Evolutionary conservation across 2,113 vertebrate genomes (phyloP).

Genomic region (Callipepla californica): DNA sequence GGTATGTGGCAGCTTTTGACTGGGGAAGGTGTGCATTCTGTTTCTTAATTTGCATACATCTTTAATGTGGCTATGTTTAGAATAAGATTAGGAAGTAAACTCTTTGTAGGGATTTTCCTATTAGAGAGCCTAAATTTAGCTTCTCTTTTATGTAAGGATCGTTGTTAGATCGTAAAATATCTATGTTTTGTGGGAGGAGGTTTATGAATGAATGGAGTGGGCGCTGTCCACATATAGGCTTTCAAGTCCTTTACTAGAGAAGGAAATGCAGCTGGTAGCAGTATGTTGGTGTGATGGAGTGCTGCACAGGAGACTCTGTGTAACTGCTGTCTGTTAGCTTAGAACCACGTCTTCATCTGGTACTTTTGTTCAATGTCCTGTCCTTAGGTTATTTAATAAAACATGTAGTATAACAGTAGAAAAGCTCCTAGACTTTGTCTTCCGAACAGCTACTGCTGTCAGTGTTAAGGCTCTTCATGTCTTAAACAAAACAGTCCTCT

Average conservation of each 20-base stretch:
- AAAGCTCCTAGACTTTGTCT: slow-evolving; percentile 18
- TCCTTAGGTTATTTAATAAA: slow-evolving; percentile 57
- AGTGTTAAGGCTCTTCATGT: not conserved
- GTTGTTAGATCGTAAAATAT: slow-evolving; percentile 11
- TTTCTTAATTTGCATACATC: slow-evolving; percentile 1
- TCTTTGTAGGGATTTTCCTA: slow-evolving; percentile 31
- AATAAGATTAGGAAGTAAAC: slow-evolving; percentile 10
- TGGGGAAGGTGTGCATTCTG: not conserved
- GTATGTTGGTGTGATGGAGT: slow-evolving; percentile 38
- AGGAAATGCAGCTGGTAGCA: slow-evolving; percentile 14
- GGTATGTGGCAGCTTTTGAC: not conserved
- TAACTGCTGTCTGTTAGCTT: slow-evolving; percentile 30
- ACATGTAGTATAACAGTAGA: slow-evolving; percentile 1
- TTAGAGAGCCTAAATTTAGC: slow-evolving; percentile 19
- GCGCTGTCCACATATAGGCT: not conserved
- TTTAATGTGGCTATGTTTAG: slow-evolving; percentile 14
- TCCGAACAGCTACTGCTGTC: not conserved
- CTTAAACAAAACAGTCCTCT: not conserved
- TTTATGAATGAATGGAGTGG: not conserved
- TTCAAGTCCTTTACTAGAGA: slow-evolving; percentile 24
- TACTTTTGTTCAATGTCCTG: slow-evolving; percentile 8
- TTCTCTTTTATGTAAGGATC: not conserved
- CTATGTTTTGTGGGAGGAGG: not conserved
- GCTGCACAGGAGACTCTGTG: slow-evolving; percentile 29
- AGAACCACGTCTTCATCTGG: not conserved